Base-by-base conservation (phyloP, 1,140 invertebrate species). In the Diploscapter pachys region DNA sequence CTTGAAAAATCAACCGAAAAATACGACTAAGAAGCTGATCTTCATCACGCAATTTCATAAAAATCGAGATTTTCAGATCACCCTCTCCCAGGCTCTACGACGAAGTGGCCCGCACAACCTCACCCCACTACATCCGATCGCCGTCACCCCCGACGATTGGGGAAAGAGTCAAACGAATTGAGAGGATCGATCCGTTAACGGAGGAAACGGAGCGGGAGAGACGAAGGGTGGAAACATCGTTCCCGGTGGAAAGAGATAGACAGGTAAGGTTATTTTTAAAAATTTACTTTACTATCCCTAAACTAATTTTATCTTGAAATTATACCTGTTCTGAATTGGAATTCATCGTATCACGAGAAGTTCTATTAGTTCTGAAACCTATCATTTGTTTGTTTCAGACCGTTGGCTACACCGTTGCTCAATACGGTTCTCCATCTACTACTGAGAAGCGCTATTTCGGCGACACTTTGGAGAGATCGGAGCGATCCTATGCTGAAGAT, bases 371-470 rank as follows among this genome's bases (percentile, higher is more conserved):
- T 64, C 63, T 48, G 1, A 6, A 13, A 8, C 63, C 2, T 48
- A 9, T 6, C 2, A 9, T 48, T 2, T 50, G 6, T 31, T 13
- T 50, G 31, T 31, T 48, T 5, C 5, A 50, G 6, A 50, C 13
- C 55, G 57, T 76, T 51, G 75, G 75, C 50, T 76, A 76, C 69
- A 76, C 75, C 62, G 75, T 76, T 49, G 75, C 75, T 51, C 69
- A 71, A 49, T 76, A 76, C 56, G 75, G 75, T 55, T 69, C 71
- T 13, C 61, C 56, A 50, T 59, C 61, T 2, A 69, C 63, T 9
- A 73, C 71, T 13, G 63, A 62, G 31, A 66, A 11, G 53, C 50
- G 73, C 54, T 65, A 74, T n/a, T 74, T 74, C 56, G 73, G 73
- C 62, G 73, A 74, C 66, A 74, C 73, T 2, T 51, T 74, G 9